Percentiles rank a stretch among this genome's conserved stretches.
These are phyloP conservation scores for Yponomeuta malinellus DNA, from an alignment of 2,888 invertebrate species.

Conservation along the genomic window DNA sequence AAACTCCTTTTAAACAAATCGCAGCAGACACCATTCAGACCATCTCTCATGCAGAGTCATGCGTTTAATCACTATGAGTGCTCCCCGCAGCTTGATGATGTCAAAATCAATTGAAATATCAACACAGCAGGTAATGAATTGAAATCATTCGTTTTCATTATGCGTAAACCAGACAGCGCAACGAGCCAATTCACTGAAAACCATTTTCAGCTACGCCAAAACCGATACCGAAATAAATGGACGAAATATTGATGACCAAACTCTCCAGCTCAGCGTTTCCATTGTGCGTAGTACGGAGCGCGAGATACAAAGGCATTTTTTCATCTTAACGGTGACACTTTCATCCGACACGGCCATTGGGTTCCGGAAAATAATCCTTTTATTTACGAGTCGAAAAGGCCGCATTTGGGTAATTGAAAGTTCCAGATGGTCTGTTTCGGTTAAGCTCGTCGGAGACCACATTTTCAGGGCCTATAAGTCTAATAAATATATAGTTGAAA, in stretches of 20 bases:
- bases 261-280: neutral
- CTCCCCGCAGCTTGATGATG: no score
- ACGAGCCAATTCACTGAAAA: neutral
- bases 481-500: no score
- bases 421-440: no score
- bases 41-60: no score
- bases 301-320: neutral
- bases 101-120: no score
- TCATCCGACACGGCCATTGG: slow-evolving; percentile 1
- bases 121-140: no score
- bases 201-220: neutral
- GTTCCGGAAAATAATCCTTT: slow-evolving; percentile 3
- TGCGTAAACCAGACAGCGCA: neutral
- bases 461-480: no score
- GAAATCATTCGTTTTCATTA: neutral
- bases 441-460: no score
- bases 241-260: neutral
- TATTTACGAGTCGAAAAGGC: slow-evolving; percentile 8
- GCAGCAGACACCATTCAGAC: no score
- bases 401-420: neutral
- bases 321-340: slow-evolving; percentile 1
- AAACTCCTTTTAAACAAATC: no score
- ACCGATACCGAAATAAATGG: neutral
- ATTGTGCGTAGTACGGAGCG: neutral
- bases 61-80: no score